Base-by-base conservation (phyloP, 2,888 invertebrate species). In the Cetonia aurata region DNA sequence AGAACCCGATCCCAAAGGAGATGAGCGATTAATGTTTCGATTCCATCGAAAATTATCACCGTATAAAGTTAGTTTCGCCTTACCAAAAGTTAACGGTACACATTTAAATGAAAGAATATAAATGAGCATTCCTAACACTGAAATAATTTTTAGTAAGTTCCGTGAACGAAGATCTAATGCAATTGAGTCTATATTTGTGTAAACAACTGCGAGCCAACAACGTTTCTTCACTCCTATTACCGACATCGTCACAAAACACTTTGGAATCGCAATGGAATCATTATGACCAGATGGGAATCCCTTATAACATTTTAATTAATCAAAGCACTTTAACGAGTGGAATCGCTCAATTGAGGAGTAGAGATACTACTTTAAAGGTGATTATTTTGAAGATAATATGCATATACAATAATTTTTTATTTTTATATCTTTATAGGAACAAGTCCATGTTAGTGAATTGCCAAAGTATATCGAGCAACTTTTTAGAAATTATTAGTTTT, bases 1-100 rank as follows among this genome's bases (percentile, higher is more conserved):
- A 74, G 87, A 85, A 73, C 75, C 86, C 33, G 81, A 84, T 33
- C 86, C 86, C 75, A 86, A 87, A 75, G 85, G 77, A 37, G 78
- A 79, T 42, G 74, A 77, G 1, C 79, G 88, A 73, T 87, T 85
- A 70, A 80, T 83, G 73, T 83, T 91, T 57, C 85, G 88, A 72
- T 85, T 93, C 50, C 92, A 94, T 79, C 88, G 91, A 70, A 91
- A 89, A 83, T 85, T 94, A 71, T 89, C 93, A 12, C 95, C 95
- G 0, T 94, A 90, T 79, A 94, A 94, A 86, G 89, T 92, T 71
- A 88, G 89, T 56, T 89, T 94, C 81, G 87, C 88, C 17, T 81
- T 89, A 59, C 80, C 87, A 62, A 79, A 71, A 52, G 37, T 53
- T 13, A 59, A 50, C 10, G 50, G 62, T 65, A 19, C 52, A 37